Evolutionary conservation across 2,888 invertebrate genomes (phyloP).

Genomic region (Criorhina ranunculi): DNA sequence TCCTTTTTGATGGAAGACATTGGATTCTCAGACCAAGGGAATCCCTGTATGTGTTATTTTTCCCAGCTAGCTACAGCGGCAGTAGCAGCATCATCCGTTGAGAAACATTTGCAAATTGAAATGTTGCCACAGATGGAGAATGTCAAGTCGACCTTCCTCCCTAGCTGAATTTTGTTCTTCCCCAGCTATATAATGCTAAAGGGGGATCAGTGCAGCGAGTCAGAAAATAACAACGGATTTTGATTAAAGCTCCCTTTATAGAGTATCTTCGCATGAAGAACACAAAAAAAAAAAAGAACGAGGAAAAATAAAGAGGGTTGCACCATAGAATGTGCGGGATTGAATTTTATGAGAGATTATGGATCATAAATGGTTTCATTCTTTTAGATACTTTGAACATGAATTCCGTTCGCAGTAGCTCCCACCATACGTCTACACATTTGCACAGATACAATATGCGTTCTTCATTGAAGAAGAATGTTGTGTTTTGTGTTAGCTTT

Average conservation of each 20-base stretch:
- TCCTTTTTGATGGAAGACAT: conserved; percentile 72
- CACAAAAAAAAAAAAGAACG: conserved; percentile 15
- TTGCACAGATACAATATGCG: conserved; percentile 21
- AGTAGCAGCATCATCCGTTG: conserved; percentile 78
- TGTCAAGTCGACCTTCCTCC: conserved; percentile 66
- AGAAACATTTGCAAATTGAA: conserved; percentile 76
- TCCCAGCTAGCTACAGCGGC: conserved; percentile 56
- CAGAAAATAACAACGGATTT: conserved; percentile 87
- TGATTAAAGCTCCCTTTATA: conserved; percentile 84
- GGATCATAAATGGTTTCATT: conserved; percentile 84
- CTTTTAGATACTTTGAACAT: conserved; percentile 60
- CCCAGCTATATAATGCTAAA: conserved; percentile 44
- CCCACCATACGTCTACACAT: conserved; percentile 27
- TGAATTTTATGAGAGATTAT: conserved; percentile 83
- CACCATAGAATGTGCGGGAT: conserved; percentile 80
- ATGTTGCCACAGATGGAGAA: conserved; percentile 76
- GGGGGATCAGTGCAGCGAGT: conserved; percentile 86
- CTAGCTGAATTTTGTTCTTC: conserved; percentile 15
- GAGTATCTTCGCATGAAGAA: conserved; percentile 70
- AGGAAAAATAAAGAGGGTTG: conserved; percentile 37
- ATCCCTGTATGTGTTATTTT: conserved; percentile 54
- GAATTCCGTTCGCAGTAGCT: conserved; percentile 36
- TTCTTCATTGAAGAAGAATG: conserved; percentile 54
- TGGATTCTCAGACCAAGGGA: conserved; percentile 47
- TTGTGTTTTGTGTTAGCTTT: conserved; percentile 5